A percentile compares a stretch with the other conserved stretches of the same genome.
Evolutionary conservation across 1,140 invertebrate species (phyloP).

Genomic region (Olivierus martensii): DNA sequence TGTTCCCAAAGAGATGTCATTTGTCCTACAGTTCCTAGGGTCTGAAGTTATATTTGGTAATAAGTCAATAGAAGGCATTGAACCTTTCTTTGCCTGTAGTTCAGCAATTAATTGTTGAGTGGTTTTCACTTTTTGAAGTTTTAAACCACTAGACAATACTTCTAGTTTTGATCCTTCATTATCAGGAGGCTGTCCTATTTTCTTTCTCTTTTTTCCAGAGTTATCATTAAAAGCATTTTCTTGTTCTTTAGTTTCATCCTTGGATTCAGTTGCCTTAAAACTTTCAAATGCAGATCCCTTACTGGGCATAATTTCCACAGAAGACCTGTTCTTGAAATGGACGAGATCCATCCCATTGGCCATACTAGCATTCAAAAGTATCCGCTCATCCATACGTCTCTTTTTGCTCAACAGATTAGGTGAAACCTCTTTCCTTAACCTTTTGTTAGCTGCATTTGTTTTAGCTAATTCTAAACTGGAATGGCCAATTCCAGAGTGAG

Average conservation of each 20-base stretch:
- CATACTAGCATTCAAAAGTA: no score
- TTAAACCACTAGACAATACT: conserved; percentile 32
- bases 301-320: conserved; percentile 8
- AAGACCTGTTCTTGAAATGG: no score
- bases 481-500: conserved; percentile 4
- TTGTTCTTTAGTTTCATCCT: no score
- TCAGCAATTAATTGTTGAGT: conserved; percentile 66
- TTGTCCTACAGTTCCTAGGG: conserved; percentile 29
- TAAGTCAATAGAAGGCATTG: conserved; percentile 30
- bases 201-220: conserved; percentile 36
- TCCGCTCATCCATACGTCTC: no score
- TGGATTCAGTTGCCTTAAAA: conserved; percentile 15
- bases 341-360: not conserved
- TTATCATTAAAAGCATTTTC: no score
- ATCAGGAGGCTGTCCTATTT: conserved; percentile 40
- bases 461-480: conserved; percentile 32
- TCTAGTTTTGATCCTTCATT: conserved; percentile 38
- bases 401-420: conserved; percentile 10
- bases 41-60: conserved; percentile 28
- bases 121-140: conserved; percentile 60
- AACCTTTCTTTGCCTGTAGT: conserved; percentile 46
- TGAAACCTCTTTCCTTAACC: conserved; percentile 39
- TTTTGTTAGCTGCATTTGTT: conserved; percentile 46
- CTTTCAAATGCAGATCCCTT: conserved; percentile 20
- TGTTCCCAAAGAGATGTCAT: conserved; percentile 9